Conservation (phyloP, 1,140 invertebrate species). For the Pogonus chalceus region DNA sequence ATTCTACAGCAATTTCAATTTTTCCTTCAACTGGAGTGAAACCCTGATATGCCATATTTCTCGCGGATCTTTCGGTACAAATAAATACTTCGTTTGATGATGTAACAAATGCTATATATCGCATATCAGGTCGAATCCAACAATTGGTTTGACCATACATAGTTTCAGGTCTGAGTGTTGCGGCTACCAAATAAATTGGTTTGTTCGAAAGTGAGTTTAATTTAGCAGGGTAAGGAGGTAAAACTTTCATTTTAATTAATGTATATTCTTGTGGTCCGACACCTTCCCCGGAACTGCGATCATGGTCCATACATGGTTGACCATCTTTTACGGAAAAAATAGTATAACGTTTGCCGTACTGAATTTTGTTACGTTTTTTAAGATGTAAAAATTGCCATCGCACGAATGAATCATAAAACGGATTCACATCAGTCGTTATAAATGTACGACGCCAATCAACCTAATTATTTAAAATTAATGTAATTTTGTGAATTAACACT, state of each 20-base stretch:
- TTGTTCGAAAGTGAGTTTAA: conserved; percentile 50
- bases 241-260: conserved; percentile 86
- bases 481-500: conserved; percentile 1
- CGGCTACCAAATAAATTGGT: conserved; percentile 81
- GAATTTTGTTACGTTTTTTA: conserved; percentile 80
- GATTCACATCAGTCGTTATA: conserved; percentile 96
- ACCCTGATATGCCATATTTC: conserved; percentile 95
- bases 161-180: conserved; percentile 96
- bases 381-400: conserved; percentile 91
- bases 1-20: conserved; percentile 56
- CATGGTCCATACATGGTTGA: conserved; percentile 99
- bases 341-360: conserved; percentile 96
- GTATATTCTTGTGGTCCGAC: conserved; percentile 98
- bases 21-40: conserved; percentile 76
- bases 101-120: conserved; percentile 75
- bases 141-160: conserved; percentile 99
- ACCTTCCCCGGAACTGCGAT: conserved; percentile 89
- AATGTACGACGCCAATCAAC: conserved; percentile 95
- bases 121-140: conserved; percentile 93
- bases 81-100: conserved; percentile 72
- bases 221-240: conserved; percentile 62
- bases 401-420: conserved; percentile 96
- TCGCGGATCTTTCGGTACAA: conserved; percentile 75
- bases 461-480: conserved; percentile 37
- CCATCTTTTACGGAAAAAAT: conserved; percentile 94